phyloP scores from a whole-genome alignment of 2,113 vertebrate species.

The Tachuris rubrigastra region DNA sequence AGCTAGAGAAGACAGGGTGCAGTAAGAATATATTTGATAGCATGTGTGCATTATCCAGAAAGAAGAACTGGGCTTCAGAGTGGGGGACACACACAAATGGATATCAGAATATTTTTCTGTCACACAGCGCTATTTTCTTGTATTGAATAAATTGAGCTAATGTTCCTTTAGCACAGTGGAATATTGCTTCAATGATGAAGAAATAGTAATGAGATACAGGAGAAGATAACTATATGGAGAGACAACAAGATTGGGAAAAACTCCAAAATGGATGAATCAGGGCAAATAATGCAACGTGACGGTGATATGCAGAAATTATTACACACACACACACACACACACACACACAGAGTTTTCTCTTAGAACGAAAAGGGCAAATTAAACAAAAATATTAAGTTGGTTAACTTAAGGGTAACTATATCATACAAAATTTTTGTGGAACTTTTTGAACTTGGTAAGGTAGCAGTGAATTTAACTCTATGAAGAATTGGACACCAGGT shows the following conservation, averaged over 20 bases:
- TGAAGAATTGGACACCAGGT: background rate
- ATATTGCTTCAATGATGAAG: background rate
- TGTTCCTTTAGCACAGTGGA: background rate
- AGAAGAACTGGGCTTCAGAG: background rate
- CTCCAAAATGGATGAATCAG: background rate
- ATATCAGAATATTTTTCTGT: background rate
- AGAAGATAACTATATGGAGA: background rate
- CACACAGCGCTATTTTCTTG: background rate
- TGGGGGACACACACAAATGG: background rate
- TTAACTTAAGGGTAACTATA: background rate
- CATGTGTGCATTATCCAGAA: background rate
- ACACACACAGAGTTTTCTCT: background rate
- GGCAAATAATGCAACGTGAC: background rate
- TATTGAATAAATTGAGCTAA: background rate
- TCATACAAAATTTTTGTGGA: background rate
- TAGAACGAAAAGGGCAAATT: background rate
- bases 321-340: too few relatives aligned
- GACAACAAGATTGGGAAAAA: background rate
- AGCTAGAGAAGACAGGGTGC: background rate
- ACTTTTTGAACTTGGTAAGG: background rate
- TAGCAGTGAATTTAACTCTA: background rate
- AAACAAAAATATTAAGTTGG: background rate
- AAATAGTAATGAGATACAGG: background rate
- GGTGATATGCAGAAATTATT: background rate
- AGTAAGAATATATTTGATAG: background rate